These are phyloP conservation scores for Micropterix aruncella DNA, from an alignment of 2,888 invertebrate species.

Conservation along the genomic window DNA sequence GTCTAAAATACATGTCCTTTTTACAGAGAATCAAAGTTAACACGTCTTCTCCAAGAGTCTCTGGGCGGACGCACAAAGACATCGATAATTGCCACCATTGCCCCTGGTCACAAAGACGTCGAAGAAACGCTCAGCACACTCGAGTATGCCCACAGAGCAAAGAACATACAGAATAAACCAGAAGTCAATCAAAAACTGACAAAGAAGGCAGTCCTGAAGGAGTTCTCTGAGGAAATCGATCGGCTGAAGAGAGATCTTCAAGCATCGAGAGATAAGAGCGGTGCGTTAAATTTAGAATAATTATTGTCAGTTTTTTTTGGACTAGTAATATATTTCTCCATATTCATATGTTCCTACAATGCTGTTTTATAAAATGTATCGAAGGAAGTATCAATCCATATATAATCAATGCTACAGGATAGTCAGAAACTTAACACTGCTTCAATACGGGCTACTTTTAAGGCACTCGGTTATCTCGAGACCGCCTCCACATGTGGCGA, in stretches of 20 bases:
- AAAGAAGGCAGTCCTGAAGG: conserved; percentile 67
- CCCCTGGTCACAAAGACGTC: conserved; percentile 73
- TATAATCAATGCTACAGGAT: no score
- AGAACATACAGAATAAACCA: conserved; percentile 81
- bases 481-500: no score
- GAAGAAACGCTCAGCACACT: conserved; percentile 92
- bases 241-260: conserved; percentile 71
- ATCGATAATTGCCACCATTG: conserved; percentile 92
- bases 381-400: no score
- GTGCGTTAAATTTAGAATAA: no score
- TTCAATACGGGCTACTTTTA: no score
- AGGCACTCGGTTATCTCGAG: no score
- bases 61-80: conserved; percentile 95
- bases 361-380: no score
- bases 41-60: conserved; percentile 88
- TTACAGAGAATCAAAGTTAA: conserved; percentile 86
- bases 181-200: conserved; percentile 87
- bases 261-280: conserved; percentile 78
- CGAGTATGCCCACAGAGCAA: conserved; percentile 90
- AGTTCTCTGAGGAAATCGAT: conserved; percentile 84
- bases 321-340: no score
- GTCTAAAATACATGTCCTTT: no score
- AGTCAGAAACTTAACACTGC: no score
- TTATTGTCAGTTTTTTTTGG: no score
- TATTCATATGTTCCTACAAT: no score